Evolutionary conservation across 1,140 invertebrate species (phyloP).

Genomic region (Portunus trituberculatus): DNA sequence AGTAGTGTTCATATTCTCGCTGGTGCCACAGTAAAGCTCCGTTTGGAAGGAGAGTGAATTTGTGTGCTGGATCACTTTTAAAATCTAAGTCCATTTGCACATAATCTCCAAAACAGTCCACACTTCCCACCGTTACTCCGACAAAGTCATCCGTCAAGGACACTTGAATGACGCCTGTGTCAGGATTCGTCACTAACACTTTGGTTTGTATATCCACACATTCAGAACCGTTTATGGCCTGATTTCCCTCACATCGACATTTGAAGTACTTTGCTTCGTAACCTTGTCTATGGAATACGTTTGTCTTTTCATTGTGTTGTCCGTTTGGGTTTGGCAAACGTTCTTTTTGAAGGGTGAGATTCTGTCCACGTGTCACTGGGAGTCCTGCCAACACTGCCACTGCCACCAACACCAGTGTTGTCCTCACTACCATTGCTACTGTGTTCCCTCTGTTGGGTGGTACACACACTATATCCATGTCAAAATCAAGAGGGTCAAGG

Average conservation of each 20-base stretch:
- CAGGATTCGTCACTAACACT: background rate
- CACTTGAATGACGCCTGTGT: background rate
- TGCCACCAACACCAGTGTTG: background rate
- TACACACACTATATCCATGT: no score
- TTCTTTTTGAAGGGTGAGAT: background rate
- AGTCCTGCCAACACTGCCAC: background rate
- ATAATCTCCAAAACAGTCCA: background rate
- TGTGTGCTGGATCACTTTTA: background rate
- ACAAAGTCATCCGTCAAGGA: background rate
- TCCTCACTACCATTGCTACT: background rate
- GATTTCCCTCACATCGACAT: slow-evolving; percentile 40
- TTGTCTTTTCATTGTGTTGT: background rate
- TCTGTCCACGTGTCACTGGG: background rate
- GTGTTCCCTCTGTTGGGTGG: no score
- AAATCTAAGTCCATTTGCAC: background rate
- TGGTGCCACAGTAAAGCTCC: background rate
- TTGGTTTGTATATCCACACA: background rate
- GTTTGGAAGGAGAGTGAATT: slow-evolving; percentile 5
- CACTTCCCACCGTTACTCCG: background rate
- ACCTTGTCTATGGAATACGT: background rate
- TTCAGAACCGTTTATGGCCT: background rate
- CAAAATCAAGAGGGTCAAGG: no score
- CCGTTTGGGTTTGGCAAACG: background rate
- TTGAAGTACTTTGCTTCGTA: background rate
- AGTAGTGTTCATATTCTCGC: background rate